These are phyloP conservation scores for Bombus difficillimus DNA, from an alignment of 1,140 invertebrate species.

Conservation along the genomic window DNA sequence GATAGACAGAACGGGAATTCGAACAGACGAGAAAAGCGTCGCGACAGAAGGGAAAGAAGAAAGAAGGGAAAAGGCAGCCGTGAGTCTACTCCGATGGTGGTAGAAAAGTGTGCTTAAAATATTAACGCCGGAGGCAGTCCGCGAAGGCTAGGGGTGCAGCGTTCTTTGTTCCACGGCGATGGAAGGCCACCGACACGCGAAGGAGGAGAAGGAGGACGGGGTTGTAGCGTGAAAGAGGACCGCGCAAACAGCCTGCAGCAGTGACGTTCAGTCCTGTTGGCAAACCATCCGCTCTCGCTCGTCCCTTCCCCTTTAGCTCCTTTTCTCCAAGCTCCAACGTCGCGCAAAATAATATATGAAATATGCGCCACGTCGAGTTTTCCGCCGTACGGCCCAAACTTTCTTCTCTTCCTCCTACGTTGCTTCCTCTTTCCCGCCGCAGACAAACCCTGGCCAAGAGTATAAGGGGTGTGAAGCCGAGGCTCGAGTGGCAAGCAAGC, in stretches of 20 bases:
- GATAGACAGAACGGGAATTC: constrained; percentile 39
- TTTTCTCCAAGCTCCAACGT: constrained; percentile 62
- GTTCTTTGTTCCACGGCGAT: constrained; percentile 78
- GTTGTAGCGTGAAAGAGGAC: constrained; percentile 62
- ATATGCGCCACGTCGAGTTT: constrained; percentile 79
- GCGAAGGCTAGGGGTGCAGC: constrained; percentile 57
- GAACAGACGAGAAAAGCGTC: constrained; percentile 33
- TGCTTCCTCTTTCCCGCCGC: not conserved
- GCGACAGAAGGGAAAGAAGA: constrained; percentile 17
- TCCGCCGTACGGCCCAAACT: constrained; percentile 59
- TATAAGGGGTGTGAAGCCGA: constrained; percentile 45
- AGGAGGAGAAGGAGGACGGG: constrained; percentile 19
- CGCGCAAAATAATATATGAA: constrained; percentile 82
- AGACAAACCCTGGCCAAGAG: not conserved
- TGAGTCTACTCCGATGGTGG: constrained; percentile 44
- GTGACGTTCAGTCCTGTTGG: constrained; percentile 59
- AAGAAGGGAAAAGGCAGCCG: constrained; percentile 43
- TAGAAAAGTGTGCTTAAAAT: constrained; percentile 83
- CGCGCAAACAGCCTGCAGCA: constrained; percentile 77
- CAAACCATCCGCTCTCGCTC: constrained; percentile 45
- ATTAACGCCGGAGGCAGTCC: constrained; percentile 81
- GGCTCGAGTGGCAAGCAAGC: constrained; percentile 35
- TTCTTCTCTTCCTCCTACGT: constrained; percentile 50
- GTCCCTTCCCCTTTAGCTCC: constrained; percentile 15
- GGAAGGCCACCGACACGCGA: constrained; percentile 55